phyloP scores from a whole-genome alignment of 2,888 invertebrate genomes.

The Sphaerophoria taeniata region DNA sequence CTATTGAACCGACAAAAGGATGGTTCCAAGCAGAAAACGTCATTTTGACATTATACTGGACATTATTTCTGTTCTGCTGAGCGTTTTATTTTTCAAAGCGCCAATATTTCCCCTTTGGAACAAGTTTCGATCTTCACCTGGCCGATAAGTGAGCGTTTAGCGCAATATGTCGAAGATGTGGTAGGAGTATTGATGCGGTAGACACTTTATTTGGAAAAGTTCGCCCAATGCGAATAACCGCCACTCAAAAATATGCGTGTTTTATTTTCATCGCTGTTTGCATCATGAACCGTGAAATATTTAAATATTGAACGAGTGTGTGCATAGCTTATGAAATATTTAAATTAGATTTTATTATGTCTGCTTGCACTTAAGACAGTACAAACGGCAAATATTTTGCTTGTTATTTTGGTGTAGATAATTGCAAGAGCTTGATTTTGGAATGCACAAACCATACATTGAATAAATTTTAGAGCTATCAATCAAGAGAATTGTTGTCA shows the following conservation, averaged over 20 bases:
- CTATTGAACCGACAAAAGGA: no score
- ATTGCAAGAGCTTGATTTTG: neutral
- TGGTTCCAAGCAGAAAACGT: no score
- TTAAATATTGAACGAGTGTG: neutral
- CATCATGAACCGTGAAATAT: slow-evolving; percentile 44
- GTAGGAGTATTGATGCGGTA: slow-evolving; percentile 29
- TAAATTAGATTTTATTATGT: slow-evolving; percentile 27
- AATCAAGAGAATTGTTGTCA: neutral
- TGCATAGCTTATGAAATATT: slow-evolving; percentile 36
- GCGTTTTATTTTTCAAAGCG: neutral
- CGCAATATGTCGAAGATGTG: neutral
- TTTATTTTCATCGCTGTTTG: slow-evolving; percentile 27
- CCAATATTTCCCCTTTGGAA: neutral
- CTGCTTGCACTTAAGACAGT: neutral
- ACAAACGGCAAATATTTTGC: neutral
- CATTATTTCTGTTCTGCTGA: no score
- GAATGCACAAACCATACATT: neutral
- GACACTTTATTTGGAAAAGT: slow-evolving; percentile 24
- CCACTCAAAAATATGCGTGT: neutral
- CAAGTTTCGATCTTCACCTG: slow-evolving; percentile 8
- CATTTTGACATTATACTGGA: no score
- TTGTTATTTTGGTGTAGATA: neutral
- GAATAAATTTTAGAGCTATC: slow-evolving; percentile 5
- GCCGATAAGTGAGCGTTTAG: slow-evolving; percentile 5
- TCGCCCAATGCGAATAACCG: neutral